A percentile compares a stretch with the other conserved stretches of the same genome.
Conservation (phyloP, 2,797 vertebrate genomes). For the Channa striata region DNA sequence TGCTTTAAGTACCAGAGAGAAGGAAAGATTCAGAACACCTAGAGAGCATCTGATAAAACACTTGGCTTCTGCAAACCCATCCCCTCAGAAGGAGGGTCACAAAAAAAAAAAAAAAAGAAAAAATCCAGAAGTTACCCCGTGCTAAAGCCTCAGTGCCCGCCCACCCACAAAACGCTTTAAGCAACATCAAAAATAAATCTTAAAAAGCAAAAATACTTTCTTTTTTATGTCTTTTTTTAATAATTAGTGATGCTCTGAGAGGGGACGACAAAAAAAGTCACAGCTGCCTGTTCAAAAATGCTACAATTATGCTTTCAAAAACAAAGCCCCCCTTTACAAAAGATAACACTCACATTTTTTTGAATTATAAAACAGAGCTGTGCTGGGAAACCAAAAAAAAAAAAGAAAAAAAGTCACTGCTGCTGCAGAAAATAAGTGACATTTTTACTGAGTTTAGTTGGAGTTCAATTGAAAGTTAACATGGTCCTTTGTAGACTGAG, state of each 20-base stretch:
- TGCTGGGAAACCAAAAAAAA: neutral
- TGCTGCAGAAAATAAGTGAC: constrained; percentile 35
- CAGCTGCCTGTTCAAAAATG: constrained; percentile 85
- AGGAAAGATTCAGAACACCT: constrained; percentile 32
- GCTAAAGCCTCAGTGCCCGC: constrained; percentile 43
- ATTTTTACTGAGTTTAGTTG: neutral
- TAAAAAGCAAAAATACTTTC: constrained; percentile 62
- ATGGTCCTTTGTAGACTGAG: constrained; percentile 22
- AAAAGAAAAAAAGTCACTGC: constrained; percentile 9
- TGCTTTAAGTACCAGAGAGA: constrained; percentile 63
- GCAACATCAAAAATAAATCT: constrained; percentile 62
- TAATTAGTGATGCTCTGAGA: constrained; percentile 55
- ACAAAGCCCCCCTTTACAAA: constrained; percentile 42
- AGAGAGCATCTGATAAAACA: constrained; percentile 50
- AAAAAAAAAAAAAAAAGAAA: neutral
- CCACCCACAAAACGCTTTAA: constrained; percentile 41
- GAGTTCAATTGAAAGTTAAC: constrained; percentile 7
- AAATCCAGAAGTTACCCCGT: constrained; percentile 35
- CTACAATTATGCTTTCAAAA: constrained; percentile 81
- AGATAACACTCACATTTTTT: constrained; percentile 43
- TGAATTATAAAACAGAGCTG: constrained; percentile 39
- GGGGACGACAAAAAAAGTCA: constrained; percentile 53
- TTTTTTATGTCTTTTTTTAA: constrained; percentile 48
- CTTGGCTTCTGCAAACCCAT: constrained; percentile 51
- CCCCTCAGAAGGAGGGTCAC: neutral